phyloP scores from a whole-genome alignment of 2,888 invertebrate species.

The Temnothorax ravouxi region DNA sequence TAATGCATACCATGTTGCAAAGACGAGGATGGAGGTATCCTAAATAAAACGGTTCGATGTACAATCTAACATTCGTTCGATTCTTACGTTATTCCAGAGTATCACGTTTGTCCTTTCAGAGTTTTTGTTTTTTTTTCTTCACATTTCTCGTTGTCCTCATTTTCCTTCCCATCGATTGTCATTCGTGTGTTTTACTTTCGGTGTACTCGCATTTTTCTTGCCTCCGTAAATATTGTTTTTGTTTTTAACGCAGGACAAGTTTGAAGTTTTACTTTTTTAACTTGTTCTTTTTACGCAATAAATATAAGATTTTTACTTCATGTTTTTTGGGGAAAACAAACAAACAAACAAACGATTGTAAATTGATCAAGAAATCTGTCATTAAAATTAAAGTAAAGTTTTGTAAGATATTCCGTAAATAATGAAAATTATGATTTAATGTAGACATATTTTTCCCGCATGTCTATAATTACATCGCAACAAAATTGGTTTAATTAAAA shows the following conservation, averaged over 20 bases:
- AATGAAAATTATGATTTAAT: background rate
- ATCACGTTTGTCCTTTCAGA: background rate
- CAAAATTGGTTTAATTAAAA: too few species aligned
- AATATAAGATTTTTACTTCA: background rate
- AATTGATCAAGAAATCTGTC: background rate
- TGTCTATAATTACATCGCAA: too few species aligned
- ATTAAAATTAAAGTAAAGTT: background rate
- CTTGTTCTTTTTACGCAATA: background rate
- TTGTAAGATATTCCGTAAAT: background rate
- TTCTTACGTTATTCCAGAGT: background rate
- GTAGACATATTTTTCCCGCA: too few species aligned
- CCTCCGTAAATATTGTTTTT: background rate
- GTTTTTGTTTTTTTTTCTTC: background rate
- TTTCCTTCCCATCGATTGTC: background rate
- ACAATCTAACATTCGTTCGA: background rate
- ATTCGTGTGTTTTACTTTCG: background rate
- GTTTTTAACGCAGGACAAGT: too few species aligned
- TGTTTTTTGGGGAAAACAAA: background rate
- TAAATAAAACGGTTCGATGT: background rate
- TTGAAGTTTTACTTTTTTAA: background rate
- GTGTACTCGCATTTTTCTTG: slow-evolving; percentile 20
- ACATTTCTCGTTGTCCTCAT: background rate
- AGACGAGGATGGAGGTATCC: background rate
- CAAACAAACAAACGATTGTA: background rate
- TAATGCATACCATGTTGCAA: background rate